Percentiles rank a stretch among this genome's conserved stretches.
Conservation (phyloP, 2,888 invertebrate genomes). For the Criorhina ranunculi region DNA sequence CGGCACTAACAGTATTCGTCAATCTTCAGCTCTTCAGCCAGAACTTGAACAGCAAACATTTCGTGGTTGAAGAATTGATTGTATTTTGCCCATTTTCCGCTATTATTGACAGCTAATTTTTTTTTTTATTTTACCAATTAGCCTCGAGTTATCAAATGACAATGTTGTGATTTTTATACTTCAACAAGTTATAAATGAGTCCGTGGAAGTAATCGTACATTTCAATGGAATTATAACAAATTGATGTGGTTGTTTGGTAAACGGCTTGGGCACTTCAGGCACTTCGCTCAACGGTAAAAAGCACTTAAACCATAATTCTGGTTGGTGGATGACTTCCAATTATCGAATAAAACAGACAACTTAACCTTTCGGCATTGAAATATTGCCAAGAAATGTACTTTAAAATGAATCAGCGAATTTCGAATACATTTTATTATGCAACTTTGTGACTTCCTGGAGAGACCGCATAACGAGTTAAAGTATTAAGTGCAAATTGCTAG, state of each 20-base stretch:
- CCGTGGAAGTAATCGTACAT: background rate
- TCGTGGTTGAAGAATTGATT: slow-evolving; percentile 9
- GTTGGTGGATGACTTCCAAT: slow-evolving; percentile 15
- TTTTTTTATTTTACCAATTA: slow-evolving; percentile 1
- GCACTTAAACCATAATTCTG: slow-evolving; percentile 21
- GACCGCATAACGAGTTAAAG: background rate
- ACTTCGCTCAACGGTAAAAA: slow-evolving; percentile 2
- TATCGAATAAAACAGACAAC: background rate
- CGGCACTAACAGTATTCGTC: slow-evolving; percentile 17
- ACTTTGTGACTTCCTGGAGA: background rate
- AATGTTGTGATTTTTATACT: slow-evolving; percentile 18
- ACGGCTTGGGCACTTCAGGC: slow-evolving; percentile 8
- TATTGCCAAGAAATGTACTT: background rate
- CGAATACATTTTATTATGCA: background rate
- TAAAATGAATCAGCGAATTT: background rate
- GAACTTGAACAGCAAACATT: background rate
- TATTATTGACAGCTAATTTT: background rate
- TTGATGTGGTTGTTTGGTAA: background rate
- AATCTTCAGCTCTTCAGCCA: background rate
- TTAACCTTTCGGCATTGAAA: slow-evolving; percentile 13
- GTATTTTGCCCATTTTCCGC: background rate
- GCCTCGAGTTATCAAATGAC: slow-evolving; percentile 4
- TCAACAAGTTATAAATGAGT: background rate
- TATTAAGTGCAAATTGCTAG: too few species aligned
- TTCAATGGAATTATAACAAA: background rate